These are phyloP conservation scores for Trichosurus vulpecula DNA, from an alignment of 2,797 vertebrate genomes.

Conservation along the genomic window DNA sequence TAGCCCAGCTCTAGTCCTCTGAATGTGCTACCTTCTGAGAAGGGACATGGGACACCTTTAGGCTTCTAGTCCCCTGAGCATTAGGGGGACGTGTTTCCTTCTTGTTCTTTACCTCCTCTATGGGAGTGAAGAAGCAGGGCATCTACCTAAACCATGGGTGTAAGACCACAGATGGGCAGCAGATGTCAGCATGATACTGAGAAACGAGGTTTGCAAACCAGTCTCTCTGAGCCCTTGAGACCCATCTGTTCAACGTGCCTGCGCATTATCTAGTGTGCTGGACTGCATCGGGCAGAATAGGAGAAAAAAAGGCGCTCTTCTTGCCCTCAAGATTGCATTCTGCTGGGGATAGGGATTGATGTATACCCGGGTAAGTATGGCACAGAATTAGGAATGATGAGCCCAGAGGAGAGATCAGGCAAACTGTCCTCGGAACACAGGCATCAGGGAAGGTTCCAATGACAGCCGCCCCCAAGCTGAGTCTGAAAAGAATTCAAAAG, in stretches of 20 bases:
- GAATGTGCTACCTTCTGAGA: background rate
- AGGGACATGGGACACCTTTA: background rate
- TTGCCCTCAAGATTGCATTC: background rate
- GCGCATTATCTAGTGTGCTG: background rate
- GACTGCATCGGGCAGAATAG: background rate
- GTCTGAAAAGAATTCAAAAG: background rate
- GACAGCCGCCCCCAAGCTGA: background rate
- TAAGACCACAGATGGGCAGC: slow-evolving; percentile 45
- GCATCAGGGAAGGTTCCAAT: background rate
- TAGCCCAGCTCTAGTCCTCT: background rate
- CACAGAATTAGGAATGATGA: no score
- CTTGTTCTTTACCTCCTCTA: background rate
- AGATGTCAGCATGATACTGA: slow-evolving; percentile 70
- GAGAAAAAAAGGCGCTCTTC: background rate
- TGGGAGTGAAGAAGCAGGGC: background rate
- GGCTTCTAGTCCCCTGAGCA: background rate
- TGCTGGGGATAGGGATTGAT: background rate
- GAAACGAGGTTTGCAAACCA: background rate
- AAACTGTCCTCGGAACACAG: background rate
- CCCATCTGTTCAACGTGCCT: background rate
- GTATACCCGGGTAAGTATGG: background rate
- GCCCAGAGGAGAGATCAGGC: background rate
- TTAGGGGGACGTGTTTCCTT: background rate
- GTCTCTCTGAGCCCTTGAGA: background rate
- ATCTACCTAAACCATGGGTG: background rate